Evolutionary conservation across 2,113 vertebrate species (phyloP).

Genomic region (Pseudorasbora parva): DNA sequence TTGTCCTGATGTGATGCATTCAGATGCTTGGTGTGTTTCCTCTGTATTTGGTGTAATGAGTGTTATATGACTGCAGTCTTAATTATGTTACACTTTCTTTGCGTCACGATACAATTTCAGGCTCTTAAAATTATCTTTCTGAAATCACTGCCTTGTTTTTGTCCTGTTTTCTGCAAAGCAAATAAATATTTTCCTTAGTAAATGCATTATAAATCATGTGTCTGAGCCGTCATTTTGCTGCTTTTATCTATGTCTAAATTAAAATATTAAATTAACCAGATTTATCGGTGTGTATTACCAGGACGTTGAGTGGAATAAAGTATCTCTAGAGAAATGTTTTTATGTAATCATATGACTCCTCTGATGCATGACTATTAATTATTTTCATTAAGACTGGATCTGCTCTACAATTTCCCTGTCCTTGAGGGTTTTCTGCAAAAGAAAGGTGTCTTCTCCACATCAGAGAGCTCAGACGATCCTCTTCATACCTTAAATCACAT

Average conservation of each 20-base stretch:
- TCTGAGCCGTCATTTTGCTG: background rate
- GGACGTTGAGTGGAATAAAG: too few species aligned
- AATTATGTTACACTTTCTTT: background rate
- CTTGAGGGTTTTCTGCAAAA: background rate
- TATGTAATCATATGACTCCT: background rate
- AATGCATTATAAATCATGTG: slow-evolving; percentile 41
- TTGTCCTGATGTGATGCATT: background rate
- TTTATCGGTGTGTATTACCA: background rate
- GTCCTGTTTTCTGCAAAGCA: slow-evolving; percentile 37
- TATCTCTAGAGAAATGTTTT: background rate
- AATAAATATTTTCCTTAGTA: slow-evolving; percentile 66
- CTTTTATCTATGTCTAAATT: background rate
- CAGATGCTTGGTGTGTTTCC: background rate
- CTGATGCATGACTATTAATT: background rate
- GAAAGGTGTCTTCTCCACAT: background rate
- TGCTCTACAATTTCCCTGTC: background rate
- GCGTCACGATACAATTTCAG: slow-evolving; percentile 3
- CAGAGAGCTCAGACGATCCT: slow-evolving; percentile 25
- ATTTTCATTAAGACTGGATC: background rate
- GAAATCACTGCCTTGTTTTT: slow-evolving; percentile 27
- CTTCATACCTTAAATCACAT: slow-evolving; percentile 49
- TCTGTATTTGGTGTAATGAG: background rate
- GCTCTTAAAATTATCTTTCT: slow-evolving; percentile 21
- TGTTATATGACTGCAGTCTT: background rate
- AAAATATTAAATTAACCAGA: background rate